A percentile compares a stretch with the other conserved stretches of the same genome.
Evolutionary conservation across 2,113 vertebrate genomes (phyloP).

Genomic region (Fukomys damarensis): DNA sequence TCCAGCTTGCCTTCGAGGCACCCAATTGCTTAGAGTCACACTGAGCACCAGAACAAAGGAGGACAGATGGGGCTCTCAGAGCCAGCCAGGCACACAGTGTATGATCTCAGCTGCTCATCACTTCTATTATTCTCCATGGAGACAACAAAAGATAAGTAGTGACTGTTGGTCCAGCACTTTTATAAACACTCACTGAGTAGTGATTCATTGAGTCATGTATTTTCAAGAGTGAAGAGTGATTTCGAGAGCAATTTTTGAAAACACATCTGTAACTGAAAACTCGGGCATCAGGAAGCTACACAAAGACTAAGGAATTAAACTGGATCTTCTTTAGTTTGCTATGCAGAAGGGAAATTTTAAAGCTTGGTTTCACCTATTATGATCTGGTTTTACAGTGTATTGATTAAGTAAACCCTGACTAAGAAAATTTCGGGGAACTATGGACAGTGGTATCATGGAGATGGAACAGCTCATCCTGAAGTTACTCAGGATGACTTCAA

Average conservation of each 20-base stretch:
- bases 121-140: not conserved
- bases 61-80: not conserved
- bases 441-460: rapidly evolving
- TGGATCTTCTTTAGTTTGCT: not conserved
- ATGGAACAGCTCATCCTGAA: too few species aligned
- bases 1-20: not conserved
- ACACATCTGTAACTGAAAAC: not conserved
- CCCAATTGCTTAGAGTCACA: not conserved
- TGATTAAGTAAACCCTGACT: not conserved
- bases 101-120: not conserved
- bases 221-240: not conserved
- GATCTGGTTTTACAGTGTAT: not conserved
- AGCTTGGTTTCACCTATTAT: not conserved
- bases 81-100: rapidly evolving
- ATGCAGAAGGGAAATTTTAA: not conserved
- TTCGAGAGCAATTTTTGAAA: not conserved
- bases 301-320: not conserved
- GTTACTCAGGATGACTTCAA: not conserved
- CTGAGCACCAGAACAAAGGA: not conserved
- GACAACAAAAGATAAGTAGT: not conserved
- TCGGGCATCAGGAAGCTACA: not conserved
- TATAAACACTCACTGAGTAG: not conserved
- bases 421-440: not conserved
- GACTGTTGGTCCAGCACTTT: too few species aligned
- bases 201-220: not conserved